A percentile compares a stretch with the other conserved stretches of the same genome.
Evolutionary conservation across 1,140 invertebrate species (phyloP).

Genomic region (Hycleus cichorii): DNA sequence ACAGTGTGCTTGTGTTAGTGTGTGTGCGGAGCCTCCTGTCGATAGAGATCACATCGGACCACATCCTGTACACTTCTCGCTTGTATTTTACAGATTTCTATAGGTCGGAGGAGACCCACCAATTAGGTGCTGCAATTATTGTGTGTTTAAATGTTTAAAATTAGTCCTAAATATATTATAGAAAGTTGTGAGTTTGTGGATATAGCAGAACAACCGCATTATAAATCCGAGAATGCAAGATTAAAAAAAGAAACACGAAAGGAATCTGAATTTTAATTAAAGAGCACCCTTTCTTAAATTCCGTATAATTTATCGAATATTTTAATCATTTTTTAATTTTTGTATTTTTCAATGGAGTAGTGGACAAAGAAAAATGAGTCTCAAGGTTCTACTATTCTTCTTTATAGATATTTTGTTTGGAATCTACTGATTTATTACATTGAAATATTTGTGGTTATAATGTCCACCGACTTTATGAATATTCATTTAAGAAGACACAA

Average conservation of each 20-base stretch:
- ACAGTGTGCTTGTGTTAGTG: constrained; percentile 5
- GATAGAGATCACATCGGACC: constrained; percentile 12
- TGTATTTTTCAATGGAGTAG: not conserved
- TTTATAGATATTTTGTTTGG: constrained; percentile 8
- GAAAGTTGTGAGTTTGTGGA: too few relatives aligned
- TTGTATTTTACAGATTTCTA: too few relatives aligned
- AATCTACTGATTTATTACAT: constrained; percentile 9
- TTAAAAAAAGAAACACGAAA: constrained; percentile 3
- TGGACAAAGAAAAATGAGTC: not conserved
- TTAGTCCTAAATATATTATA: constrained; percentile 17
- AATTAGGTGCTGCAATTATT: constrained; percentile 35
- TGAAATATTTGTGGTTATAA: constrained; percentile 9
- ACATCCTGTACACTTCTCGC: not conserved
- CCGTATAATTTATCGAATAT: constrained; percentile 14
- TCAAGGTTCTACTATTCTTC: not conserved
- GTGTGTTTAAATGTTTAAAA: constrained; percentile 29
- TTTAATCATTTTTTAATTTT: constrained; percentile 15
- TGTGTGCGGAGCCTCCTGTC: not conserved
- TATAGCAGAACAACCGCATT: constrained; percentile 4
- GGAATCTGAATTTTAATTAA: constrained; percentile 16
- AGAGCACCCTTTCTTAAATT: constrained; percentile 14
- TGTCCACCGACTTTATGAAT: constrained; percentile 12
- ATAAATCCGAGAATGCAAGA: constrained; percentile 18
- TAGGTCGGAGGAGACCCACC: constrained; percentile 12
- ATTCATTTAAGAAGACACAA: not conserved